Conservation (phyloP, 2,113 vertebrate genomes). For the Saguinus midas region DNA sequence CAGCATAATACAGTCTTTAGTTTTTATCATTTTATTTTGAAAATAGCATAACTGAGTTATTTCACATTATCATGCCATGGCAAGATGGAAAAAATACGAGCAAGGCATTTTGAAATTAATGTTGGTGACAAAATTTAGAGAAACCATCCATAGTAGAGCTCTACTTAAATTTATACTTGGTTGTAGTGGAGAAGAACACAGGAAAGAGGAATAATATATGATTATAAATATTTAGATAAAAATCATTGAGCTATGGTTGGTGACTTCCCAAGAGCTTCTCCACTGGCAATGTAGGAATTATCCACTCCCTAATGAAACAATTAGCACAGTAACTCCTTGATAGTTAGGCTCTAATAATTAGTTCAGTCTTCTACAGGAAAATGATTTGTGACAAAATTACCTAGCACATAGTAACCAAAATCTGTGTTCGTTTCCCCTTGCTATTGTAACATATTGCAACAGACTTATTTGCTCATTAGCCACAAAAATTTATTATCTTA, state of each 20-base stretch:
- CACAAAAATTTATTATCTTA: not conserved
- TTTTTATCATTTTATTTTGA: slow-evolving; percentile 35
- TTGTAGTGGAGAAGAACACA: not conserved
- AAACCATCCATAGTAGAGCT: not conserved
- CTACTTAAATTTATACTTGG: not conserved
- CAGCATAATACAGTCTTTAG: not conserved
- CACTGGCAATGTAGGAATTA: not conserved
- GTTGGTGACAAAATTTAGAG: not conserved
- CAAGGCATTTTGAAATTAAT: not conserved
- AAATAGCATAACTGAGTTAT: slow-evolving; percentile 8
- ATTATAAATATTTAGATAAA: not conserved
- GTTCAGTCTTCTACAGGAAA: not conserved
- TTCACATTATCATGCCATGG: not conserved
- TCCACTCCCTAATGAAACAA: not conserved
- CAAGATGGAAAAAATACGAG: not conserved
- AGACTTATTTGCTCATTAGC: not conserved
- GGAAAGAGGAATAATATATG: not conserved
- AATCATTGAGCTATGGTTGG: not conserved
- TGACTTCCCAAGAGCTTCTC: not conserved
- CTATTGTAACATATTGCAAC: not conserved
- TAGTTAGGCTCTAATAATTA: not conserved
- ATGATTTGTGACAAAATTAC: not conserved
- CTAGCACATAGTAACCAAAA: not conserved
- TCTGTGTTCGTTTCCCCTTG: not conserved
- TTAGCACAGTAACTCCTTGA: not conserved